These are phyloP conservation scores for Tortricodes alternella DNA, from an alignment of 2,888 invertebrate species.

Conservation along the genomic window DNA sequence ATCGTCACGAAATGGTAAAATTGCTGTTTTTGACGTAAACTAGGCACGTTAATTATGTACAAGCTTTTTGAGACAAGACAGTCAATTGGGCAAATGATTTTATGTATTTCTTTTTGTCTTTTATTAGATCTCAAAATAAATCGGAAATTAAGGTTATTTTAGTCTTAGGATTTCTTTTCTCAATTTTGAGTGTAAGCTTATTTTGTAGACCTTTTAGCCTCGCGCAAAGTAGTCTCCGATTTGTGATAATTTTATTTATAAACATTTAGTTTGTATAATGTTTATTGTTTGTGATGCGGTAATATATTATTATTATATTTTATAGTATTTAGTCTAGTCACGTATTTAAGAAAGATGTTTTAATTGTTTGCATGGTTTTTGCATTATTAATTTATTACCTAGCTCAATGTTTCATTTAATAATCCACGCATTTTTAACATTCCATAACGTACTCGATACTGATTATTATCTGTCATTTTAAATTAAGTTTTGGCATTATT, in stretches of 20 bases:
- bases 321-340: constrained; percentile 20
- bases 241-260: constrained; percentile 18
- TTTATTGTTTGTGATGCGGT: neutral
- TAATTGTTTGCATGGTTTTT: neutral
- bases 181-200: neutral
- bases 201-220: neutral
- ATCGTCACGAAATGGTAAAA: no score
- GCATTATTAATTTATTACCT: neutral
- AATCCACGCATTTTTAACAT: constrained; percentile 18
- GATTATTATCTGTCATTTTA: neutral
- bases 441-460: constrained; percentile 1
- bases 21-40: no score
- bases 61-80: no score
- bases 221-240: constrained; percentile 12
- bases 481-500: no score
- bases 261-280: neutral
- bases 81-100: no score
- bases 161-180: neutral
- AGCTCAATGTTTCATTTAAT: constrained; percentile 4
- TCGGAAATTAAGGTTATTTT: constrained; percentile 3
- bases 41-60: no score
- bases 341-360: constrained; percentile 6
- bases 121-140: constrained; percentile 44
- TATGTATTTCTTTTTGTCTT: no score
- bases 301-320: neutral